Conservation (phyloP, 2,888 invertebrate genomes). For the Neoaliturus tenellus region DNA sequence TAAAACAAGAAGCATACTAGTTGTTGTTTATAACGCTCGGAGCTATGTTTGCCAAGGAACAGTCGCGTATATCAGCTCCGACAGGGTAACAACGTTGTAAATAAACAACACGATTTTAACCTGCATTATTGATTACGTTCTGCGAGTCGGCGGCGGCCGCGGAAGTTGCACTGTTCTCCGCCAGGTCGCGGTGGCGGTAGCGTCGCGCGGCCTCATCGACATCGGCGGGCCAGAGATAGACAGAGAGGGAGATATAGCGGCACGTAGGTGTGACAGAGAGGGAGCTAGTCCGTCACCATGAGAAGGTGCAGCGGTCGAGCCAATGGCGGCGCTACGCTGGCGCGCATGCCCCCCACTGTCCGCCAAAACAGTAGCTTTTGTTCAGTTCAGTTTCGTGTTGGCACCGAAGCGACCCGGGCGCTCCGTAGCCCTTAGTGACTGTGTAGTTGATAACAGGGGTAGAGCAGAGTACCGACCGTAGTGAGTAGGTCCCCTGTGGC, state of each 20-base stretch:
- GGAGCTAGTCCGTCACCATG: slow-evolving; percentile 54
- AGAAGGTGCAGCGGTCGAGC: slow-evolving; percentile 52
- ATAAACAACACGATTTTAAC: slow-evolving; percentile 38
- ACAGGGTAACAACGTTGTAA: slow-evolving; percentile 26
- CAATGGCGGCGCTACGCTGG: slow-evolving; percentile 46
- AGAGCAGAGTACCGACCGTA: slow-evolving; percentile 41
- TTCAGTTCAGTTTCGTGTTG: slow-evolving; percentile 59
- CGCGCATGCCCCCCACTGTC: slow-evolving; percentile 40
- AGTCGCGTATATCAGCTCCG: neutral
- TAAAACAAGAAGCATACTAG: neutral
- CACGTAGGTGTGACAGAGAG: slow-evolving; percentile 49
- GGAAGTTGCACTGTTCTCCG: slow-evolving; percentile 17
- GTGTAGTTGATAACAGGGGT: slow-evolving; percentile 43
- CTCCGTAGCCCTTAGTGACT: slow-evolving; percentile 13
- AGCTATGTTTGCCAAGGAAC: neutral
- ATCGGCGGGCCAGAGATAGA: neutral
- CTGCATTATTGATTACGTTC: slow-evolving; percentile 33
- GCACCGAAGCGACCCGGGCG: slow-evolving; percentile 46
- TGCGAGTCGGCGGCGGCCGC: neutral
- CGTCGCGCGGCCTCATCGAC: slow-evolving; percentile 13
- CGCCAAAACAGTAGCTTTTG: slow-evolving; percentile 61
- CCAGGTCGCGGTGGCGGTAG: slow-evolving; percentile 47
- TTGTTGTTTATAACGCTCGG: neutral
- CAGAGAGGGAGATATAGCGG: slow-evolving; percentile 37
- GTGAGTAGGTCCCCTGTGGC: slow-evolving; percentile 63